Evolutionary conservation across 2,888 invertebrate species (phyloP).

Genomic region (Ethmia dodecea): DNA sequence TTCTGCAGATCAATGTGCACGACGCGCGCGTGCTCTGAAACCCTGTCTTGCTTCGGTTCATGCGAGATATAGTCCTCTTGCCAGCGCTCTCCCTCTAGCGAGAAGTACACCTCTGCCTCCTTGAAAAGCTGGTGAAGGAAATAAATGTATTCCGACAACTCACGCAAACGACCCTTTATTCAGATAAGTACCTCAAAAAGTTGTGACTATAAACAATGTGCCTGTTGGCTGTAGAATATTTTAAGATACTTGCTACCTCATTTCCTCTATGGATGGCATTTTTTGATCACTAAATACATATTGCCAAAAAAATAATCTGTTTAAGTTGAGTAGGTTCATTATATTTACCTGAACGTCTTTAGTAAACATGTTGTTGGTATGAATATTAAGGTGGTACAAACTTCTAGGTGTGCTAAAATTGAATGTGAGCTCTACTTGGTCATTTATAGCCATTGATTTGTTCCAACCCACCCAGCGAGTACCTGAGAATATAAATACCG

Average conservation of each 20-base stretch:
- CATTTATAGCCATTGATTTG: constrained; percentile 77
- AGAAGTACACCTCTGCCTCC: constrained; percentile 86
- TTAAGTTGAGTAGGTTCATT: too few species aligned
- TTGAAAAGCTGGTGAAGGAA: constrained; percentile 81
- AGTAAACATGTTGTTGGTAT: constrained; percentile 88
- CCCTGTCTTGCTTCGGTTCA: constrained; percentile 75
- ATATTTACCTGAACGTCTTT: constrained; percentile 85
- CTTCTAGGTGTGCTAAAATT: constrained; percentile 87
- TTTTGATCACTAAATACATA: too few species aligned
- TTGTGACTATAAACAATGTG: too few species aligned
- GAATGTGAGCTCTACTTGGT: constrained; percentile 85
- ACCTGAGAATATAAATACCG: constrained; percentile 45
- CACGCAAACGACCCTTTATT: too few species aligned
- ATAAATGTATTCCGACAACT: too few species aligned
- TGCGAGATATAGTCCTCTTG: constrained; percentile 81
- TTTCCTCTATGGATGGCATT: too few species aligned
- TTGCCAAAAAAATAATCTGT: too few species aligned
- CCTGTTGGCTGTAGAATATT: too few species aligned
- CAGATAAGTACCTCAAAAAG: too few species aligned
- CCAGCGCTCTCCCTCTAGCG: constrained; percentile 86
- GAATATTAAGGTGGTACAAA: constrained; percentile 84
- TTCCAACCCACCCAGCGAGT: constrained; percentile 94
- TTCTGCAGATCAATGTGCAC: constrained; percentile 86
- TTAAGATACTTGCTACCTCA: too few species aligned
- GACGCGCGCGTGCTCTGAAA: constrained; percentile 78